A percentile compares a stretch with the other conserved stretches of the same genome.
Evolutionary conservation across 2,797 vertebrate species (phyloP).

Genomic region (Sebastes trivittatus): DNA sequence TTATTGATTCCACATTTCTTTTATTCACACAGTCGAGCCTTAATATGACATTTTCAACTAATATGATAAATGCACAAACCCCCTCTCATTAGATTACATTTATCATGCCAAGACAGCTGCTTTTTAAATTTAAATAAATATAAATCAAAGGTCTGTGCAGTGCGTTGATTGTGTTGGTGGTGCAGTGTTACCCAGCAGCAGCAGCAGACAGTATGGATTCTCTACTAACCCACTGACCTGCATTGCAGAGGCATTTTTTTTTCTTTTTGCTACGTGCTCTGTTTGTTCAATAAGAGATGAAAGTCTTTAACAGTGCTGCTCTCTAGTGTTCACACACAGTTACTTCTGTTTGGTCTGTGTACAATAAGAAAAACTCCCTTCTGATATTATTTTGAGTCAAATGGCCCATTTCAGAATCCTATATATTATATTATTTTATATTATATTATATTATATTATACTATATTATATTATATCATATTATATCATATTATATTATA

Average conservation of each 20-base stretch:
- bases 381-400: neutral
- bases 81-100: neutral
- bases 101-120: neutral
- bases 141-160: neutral
- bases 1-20: constrained; percentile 36
- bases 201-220: constrained; percentile 34
- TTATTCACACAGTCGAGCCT: neutral
- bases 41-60: neutral
- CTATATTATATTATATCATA: too few relatives aligned
- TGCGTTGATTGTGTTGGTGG: neutral
- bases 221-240: constrained; percentile 75
- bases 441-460: too few relatives aligned
- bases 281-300: neutral
- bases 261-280: constrained; percentile 8
- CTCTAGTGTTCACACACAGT: constrained; percentile 32
- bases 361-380: neutral
- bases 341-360: neutral
- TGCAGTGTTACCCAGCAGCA: constrained; percentile 14
- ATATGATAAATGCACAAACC: neutral
- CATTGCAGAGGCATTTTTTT: constrained; percentile 59
- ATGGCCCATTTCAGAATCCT: neutral
- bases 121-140: neutral
- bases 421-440: too few relatives aligned
- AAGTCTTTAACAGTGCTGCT: constrained; percentile 23
- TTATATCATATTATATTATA: too few relatives aligned